These are phyloP conservation scores for Prosapia bicincta DNA, from an alignment of 2,888 invertebrate species.

Conservation along the genomic window DNA sequence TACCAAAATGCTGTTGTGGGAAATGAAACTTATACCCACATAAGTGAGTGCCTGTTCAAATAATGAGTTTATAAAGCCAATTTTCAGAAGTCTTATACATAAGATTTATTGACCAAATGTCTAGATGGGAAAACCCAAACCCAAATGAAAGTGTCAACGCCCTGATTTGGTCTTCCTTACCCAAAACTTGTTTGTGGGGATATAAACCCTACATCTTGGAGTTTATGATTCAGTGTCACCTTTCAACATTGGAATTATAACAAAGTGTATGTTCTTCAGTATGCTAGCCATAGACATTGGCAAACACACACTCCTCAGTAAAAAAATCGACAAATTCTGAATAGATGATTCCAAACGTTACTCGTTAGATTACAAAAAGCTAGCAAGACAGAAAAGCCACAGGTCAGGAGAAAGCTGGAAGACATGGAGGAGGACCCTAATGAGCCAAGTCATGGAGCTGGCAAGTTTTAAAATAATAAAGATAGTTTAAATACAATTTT, in stretches of 20 bases:
- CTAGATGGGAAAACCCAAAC: background rate
- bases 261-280: background rate
- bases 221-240: constrained; percentile 12
- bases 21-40: background rate
- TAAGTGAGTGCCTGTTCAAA: background rate
- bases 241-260: constrained; percentile 8
- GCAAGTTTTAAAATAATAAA: constrained; percentile 11
- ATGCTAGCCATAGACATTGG: constrained; percentile 6
- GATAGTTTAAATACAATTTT: background rate
- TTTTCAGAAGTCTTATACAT: background rate
- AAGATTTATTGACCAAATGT: background rate
- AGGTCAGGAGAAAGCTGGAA: constrained; percentile 13
- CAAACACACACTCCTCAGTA: constrained; percentile 6
- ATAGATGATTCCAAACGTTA: background rate
- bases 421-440: constrained; percentile 18
- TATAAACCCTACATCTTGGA: constrained; percentile 14
- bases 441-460: constrained; percentile 13
- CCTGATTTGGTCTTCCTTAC: constrained; percentile 13
- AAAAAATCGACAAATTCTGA: constrained; percentile 2
- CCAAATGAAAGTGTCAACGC: constrained; percentile 3
- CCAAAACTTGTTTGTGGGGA: constrained; percentile 12
- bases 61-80: background rate
- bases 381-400: background rate
- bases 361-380: constrained; percentile 9
- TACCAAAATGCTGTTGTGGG: constrained; percentile 29